These are phyloP conservation scores for Hydropsyche tenuis DNA, from an alignment of 1,140 invertebrate species.

Conservation along the genomic window DNA sequence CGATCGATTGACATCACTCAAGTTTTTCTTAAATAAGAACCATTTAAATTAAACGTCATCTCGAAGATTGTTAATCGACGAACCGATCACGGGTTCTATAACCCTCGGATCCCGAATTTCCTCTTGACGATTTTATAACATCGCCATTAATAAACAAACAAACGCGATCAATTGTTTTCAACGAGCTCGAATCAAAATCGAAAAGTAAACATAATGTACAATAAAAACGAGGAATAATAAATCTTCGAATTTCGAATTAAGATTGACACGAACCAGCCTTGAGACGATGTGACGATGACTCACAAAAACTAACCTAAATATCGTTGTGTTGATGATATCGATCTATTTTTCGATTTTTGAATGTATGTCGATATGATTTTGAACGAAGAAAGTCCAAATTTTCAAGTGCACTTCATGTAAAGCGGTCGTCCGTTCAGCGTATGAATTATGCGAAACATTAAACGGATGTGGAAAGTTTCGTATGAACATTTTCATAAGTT, in stretches of 20 bases:
- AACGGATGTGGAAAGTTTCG: too few species aligned
- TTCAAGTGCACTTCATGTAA: too few species aligned
- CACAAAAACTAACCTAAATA: constrained; percentile 35
- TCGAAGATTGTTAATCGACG: too few species aligned
- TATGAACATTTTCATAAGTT: too few species aligned
- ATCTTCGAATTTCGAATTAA: not conserved
- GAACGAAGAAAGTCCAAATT: too few species aligned
- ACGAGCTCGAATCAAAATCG: not conserved
- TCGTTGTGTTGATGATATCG: not conserved
- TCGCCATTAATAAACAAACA: not conserved
- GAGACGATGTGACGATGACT: constrained; percentile 17
- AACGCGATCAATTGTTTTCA: constrained; percentile 23
- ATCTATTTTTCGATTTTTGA: constrained; percentile 7
- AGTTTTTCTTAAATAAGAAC: too few species aligned
- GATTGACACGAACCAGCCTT: constrained; percentile 31
- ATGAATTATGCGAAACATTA: too few species aligned
- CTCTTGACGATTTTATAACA: constrained; percentile 1
- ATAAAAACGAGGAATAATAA: not conserved
- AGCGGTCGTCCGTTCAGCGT: too few species aligned
- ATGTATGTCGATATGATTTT: too few species aligned
- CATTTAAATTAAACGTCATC: too few species aligned
- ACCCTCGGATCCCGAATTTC: constrained; percentile 6
- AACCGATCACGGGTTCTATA: not conserved
- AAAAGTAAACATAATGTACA: not conserved
- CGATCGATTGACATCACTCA: too few species aligned